Conservation (phyloP, 2,888 invertebrate species). For the Craniophora ligustri region DNA sequence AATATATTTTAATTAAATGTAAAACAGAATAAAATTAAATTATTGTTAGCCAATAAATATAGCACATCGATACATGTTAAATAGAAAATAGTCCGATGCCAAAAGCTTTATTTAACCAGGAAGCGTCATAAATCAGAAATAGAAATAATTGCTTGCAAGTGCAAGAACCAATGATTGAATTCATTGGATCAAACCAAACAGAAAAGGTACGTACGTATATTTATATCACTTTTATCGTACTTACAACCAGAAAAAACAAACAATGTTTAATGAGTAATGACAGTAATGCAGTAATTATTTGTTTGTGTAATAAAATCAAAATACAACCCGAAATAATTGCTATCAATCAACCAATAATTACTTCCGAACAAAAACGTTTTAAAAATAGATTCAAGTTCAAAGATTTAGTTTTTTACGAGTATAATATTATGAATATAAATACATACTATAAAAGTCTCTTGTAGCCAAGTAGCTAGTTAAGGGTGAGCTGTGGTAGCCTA, state of each 20-base stretch:
- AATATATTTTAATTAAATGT: too few relatives aligned
- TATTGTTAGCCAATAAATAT: not conserved
- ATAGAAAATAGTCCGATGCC: not conserved
- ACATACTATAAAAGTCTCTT: too few relatives aligned
- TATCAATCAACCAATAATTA: not conserved
- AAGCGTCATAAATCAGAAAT: slow-evolving; percentile 8
- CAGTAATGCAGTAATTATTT: slow-evolving; percentile 8
- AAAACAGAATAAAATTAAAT: not conserved
- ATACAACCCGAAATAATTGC: slow-evolving; percentile 5
- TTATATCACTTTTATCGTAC: not conserved
- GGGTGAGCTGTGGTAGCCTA: too few relatives aligned
- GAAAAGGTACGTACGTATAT: slow-evolving; percentile 5
- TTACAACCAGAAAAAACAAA: too few relatives aligned
- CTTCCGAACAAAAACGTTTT: not conserved
- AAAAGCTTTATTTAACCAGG: slow-evolving; percentile 9
- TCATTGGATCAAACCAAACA: slow-evolving; percentile 21
- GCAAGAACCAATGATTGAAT: too few relatives aligned
- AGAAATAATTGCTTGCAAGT: slow-evolving; percentile 22
- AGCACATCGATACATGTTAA: not conserved
- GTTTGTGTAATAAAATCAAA: slow-evolving; percentile 22
- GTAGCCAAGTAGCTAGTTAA: too few relatives aligned
- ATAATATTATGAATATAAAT: too few relatives aligned
- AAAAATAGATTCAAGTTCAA: not conserved
- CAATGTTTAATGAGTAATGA: slow-evolving; percentile 9
- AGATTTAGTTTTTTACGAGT: not conserved